These are phyloP conservation scores for Melanerpes aurifrons DNA, from an alignment of 2,113 vertebrate species.

Conservation along the genomic window DNA sequence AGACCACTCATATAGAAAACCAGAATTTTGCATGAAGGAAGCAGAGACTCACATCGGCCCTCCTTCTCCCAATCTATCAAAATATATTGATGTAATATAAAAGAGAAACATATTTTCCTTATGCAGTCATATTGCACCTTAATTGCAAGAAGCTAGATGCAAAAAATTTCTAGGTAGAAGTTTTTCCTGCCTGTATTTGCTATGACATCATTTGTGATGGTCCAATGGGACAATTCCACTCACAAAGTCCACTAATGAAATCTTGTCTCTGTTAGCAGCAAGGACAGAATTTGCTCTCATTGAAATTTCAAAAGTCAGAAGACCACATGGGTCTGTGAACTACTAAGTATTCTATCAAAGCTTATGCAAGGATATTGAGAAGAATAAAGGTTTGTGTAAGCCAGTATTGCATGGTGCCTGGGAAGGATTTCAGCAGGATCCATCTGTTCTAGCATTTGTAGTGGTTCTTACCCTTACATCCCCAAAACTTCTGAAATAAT, in stretches of 20 bases:
- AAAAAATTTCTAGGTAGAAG: background rate
- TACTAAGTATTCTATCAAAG: background rate
- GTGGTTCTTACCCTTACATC: background rate
- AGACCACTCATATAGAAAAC: background rate
- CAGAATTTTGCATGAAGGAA: background rate
- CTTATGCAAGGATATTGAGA: background rate
- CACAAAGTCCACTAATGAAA: background rate
- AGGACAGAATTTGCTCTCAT: background rate
- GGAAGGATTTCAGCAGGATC: background rate
- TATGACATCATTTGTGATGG: background rate
- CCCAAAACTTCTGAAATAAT: background rate
- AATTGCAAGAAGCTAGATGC: background rate
- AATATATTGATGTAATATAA: background rate
- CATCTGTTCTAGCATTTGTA: background rate
- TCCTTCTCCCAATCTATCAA: background rate
- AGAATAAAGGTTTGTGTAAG: background rate
- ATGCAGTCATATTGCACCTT: background rate
- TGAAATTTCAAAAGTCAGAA: background rate
- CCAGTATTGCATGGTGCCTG: background rate
- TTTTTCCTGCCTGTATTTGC: background rate
- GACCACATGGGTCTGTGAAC: background rate
- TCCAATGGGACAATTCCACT: background rate
- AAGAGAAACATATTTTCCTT: background rate
- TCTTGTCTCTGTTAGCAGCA: background rate
- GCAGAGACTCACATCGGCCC: background rate